These are phyloP conservation scores for Tenualosa ilisha DNA, from an alignment of 2,797 vertebrate species.

Conservation along the genomic window DNA sequence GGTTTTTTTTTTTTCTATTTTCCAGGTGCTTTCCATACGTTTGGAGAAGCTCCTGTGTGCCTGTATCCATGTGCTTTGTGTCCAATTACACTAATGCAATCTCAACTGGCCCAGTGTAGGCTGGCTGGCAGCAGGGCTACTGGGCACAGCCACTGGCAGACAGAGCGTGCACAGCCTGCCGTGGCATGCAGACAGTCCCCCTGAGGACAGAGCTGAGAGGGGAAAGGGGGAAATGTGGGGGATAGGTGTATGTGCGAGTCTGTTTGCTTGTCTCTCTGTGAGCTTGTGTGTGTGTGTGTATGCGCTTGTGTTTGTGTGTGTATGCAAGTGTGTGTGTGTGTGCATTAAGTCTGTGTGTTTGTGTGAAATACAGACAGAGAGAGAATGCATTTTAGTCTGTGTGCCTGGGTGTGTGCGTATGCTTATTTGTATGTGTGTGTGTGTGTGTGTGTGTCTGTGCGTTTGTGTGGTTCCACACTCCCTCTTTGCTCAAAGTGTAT, in stretches of 20 bases:
- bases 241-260: conserved; percentile 28
- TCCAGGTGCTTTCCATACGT: conserved; percentile 54
- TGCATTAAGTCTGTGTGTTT: neutral
- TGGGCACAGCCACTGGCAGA: conserved; percentile 45
- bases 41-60: conserved; percentile 49
- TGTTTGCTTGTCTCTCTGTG: neutral
- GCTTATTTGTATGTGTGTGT: neutral
- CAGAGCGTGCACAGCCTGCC: conserved; percentile 41
- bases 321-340: neutral
- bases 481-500: conserved; percentile 45
- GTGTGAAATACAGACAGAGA: neutral
- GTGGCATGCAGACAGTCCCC: conserved; percentile 42
- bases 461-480: conserved; percentile 41
- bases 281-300: conserved; percentile 8
- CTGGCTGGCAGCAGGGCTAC: conserved; percentile 51
- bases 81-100: conserved; percentile 56
- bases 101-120: conserved; percentile 55
- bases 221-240: neutral
- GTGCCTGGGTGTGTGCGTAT: neutral
- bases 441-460: conserved; percentile 31
- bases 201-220: conserved; percentile 4
- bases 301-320: neutral
- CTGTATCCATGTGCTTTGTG: conserved; percentile 47
- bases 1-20: conserved; percentile 33
- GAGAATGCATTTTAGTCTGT: conserved; percentile 19